These are phyloP conservation scores for Lysandra bellargus DNA, from an alignment of 2,888 invertebrate genomes.

Conservation along the genomic window DNA sequence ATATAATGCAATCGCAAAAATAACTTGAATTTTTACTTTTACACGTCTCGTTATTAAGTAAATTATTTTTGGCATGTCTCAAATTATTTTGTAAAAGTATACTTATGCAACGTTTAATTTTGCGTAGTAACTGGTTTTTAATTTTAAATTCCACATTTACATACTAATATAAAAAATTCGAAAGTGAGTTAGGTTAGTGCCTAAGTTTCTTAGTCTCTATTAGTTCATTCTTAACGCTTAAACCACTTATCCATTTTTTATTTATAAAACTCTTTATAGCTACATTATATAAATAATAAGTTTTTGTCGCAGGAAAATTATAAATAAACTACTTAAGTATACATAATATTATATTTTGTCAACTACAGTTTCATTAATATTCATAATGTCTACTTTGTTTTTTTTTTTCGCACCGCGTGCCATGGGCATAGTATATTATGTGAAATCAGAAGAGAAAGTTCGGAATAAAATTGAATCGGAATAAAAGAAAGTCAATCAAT, in stretches of 20 bases:
- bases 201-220: no score
- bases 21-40: not conserved
- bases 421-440: slow-evolving; percentile 1
- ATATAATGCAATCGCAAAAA: not conserved
- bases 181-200: not conserved
- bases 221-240: no score
- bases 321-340: no score
- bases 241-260: no score
- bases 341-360: not conserved
- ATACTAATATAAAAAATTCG: not conserved
- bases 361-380: not conserved
- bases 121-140: not conserved
- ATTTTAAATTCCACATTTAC: not conserved
- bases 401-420: not conserved
- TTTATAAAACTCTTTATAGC: no score
- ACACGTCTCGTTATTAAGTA: not conserved
- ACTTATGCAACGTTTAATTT: slow-evolving; percentile 2
- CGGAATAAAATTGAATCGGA: slow-evolving; percentile 20
- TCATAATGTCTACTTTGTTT: not conserved
- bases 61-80: not conserved
- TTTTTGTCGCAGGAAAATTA: no score
- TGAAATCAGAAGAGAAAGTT: slow-evolving; percentile 15
- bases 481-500: slow-evolving; percentile 27
- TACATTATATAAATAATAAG: no score
- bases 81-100: slow-evolving; percentile 13